Evolutionary conservation across 1,140 invertebrate genomes (phyloP).

Genomic region (Drosophila simulans): DNA sequence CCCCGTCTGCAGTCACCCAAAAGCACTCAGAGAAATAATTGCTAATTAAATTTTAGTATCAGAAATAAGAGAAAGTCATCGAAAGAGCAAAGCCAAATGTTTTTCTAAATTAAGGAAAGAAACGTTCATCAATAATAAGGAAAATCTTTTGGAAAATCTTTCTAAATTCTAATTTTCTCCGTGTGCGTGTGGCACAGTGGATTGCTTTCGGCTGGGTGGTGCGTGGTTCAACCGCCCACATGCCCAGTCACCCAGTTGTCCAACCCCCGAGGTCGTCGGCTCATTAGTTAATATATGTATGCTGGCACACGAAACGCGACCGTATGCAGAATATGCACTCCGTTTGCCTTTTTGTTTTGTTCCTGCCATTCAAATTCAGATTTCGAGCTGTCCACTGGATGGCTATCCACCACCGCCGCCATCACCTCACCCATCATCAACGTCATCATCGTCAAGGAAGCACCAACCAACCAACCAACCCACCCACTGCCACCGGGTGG

Average conservation of each 20-base stretch:
- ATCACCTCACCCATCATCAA: neutral
- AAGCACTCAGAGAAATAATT: slow-evolving; percentile 27
- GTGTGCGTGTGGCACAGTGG: slow-evolving; percentile 24
- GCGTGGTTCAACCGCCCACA: neutral
- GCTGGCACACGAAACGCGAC: slow-evolving; percentile 29
- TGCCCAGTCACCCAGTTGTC: slow-evolving; percentile 15
- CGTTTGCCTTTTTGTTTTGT: slow-evolving; percentile 29
- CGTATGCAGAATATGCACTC: slow-evolving; percentile 64
- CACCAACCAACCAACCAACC: neutral
- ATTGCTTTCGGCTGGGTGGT: slow-evolving; percentile 12
- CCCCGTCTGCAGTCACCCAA: slow-evolving; percentile 11
- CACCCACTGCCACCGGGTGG: slow-evolving; percentile 19
- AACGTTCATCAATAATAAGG: no score
- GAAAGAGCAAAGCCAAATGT: no score
- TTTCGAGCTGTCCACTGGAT: slow-evolving; percentile 23
- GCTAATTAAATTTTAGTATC: neutral
- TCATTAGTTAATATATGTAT: slow-evolving; percentile 70
- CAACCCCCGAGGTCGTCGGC: slow-evolving; percentile 61
- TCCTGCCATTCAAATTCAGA: slow-evolving; percentile 24
- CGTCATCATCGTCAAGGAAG: neutral
- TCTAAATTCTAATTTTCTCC: neutral
- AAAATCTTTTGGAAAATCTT: no score
- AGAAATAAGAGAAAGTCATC: no score
- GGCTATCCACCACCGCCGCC: neutral
- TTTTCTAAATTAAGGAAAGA: no score